Conservation (phyloP, 2,797 vertebrate genomes). For the Enteromius afrohamiltoni region DNA sequence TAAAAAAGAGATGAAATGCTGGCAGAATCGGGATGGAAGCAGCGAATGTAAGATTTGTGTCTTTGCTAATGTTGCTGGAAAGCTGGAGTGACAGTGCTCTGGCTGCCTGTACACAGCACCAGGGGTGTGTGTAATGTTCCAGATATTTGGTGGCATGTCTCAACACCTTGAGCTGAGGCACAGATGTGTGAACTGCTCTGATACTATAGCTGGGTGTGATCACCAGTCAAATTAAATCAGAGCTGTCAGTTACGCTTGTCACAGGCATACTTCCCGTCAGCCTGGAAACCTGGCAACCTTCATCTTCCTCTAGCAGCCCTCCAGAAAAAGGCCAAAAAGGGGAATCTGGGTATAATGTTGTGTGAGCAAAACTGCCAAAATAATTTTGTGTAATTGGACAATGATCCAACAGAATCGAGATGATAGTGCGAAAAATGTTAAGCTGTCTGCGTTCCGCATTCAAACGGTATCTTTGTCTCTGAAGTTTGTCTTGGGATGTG, state of each 20-base stretch:
- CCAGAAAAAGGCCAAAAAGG: constrained; percentile 53
- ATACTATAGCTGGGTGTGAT: constrained; percentile 81
- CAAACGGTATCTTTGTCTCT: constrained; percentile 46
- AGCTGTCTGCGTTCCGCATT: constrained; percentile 44
- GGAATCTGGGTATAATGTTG: constrained; percentile 51
- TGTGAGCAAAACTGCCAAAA: constrained; percentile 58
- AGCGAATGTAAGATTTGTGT: constrained; percentile 20
- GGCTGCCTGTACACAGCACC: constrained; percentile 45
- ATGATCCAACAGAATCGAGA: constrained; percentile 47
- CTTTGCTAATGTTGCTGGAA: constrained; percentile 43
- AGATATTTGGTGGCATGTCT: constrained; percentile 70
- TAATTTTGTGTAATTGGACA: constrained; percentile 60
- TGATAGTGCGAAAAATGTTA: constrained; percentile 40
- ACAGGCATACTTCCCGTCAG: constrained; percentile 50
- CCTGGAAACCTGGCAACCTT: constrained; percentile 58
- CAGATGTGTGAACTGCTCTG: constrained; percentile 79
- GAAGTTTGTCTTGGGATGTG: constrained; percentile 50
- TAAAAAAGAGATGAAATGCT: neutral
- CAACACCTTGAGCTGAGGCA: constrained; percentile 77
- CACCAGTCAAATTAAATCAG: constrained; percentile 82
- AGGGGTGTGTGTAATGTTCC: constrained; percentile 67
- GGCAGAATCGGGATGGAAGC: constrained; percentile 39
- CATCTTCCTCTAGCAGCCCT: constrained; percentile 51
- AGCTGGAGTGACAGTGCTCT: constrained; percentile 34
- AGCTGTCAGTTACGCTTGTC: constrained; percentile 79